Percentiles rank a stretch among this genome's conserved stretches.
phyloP scores from a whole-genome alignment of 1,140 invertebrate species.

The Nymphalis io region DNA sequence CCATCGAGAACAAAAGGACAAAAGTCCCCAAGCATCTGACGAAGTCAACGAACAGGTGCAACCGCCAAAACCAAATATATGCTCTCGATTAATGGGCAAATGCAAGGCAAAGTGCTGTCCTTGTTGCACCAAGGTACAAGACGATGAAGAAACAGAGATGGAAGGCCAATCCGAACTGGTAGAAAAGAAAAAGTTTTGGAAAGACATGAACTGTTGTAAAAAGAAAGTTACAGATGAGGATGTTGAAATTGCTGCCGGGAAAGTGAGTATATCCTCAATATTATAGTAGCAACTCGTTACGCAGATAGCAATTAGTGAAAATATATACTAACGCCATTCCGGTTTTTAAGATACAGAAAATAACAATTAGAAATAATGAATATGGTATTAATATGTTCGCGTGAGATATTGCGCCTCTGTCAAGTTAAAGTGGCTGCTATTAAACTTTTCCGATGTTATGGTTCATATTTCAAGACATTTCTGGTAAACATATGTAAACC shows the following conservation, averaged over 20 bases:
- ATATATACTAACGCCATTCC: no score
- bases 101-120: conserved; percentile 67
- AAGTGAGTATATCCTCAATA: conserved; percentile 53
- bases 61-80: conserved; percentile 61
- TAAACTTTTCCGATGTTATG: no score
- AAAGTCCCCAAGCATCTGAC: conserved; percentile 30
- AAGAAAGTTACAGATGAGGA: conserved; percentile 60
- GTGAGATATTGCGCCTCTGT: no score
- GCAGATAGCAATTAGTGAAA: no score
- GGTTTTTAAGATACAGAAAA: no score
- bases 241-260: conserved; percentile 62
- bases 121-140: conserved; percentile 58
- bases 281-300: no score
- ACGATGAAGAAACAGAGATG: conserved; percentile 25
- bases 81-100: conserved; percentile 63
- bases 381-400: no score
- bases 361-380: no score
- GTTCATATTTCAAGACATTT: no score
- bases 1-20: conserved; percentile 51
- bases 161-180: conserved; percentile 31
- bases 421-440: no score
- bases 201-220: conserved; percentile 65
- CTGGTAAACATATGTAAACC: no score
- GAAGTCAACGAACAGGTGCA: conserved; percentile 31
- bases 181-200: conserved; percentile 52